phyloP scores from a whole-genome alignment of 2,113 vertebrate genomes.

The Cephalopterus ornatus region DNA sequence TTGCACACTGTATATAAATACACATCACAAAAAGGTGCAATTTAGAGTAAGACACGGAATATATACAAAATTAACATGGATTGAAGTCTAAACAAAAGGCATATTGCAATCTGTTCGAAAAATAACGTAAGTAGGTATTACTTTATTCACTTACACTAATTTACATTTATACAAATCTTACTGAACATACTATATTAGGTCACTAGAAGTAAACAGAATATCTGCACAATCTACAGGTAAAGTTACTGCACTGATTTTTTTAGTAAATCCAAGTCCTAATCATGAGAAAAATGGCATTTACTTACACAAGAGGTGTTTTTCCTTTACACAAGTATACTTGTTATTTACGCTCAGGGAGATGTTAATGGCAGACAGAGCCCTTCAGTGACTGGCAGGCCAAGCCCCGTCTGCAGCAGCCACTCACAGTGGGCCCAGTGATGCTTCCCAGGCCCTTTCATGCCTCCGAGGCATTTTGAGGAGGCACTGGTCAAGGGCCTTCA shows the following conservation, averaged over 20 bases:
- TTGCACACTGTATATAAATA: conserved; percentile 85
- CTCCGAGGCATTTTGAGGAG: neutral
- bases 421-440: neutral
- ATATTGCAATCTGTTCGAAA: conserved; percentile 76
- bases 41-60: conserved; percentile 75
- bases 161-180: conserved; percentile 85
- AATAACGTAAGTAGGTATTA: conserved; percentile 80
- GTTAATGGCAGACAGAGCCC: neutral
- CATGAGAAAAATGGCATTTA: conserved; percentile 34
- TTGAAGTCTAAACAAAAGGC: conserved; percentile 72
- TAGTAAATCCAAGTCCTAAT: conserved; percentile 63
- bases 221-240: conserved; percentile 71
- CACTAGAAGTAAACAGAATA: conserved; percentile 59
- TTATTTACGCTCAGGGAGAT: conserved; percentile 47
- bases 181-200: conserved; percentile 59
- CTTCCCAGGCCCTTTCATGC: neutral
- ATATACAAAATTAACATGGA: conserved; percentile 82
- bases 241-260: conserved; percentile 68
- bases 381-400: neutral
- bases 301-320: conserved; percentile 48
- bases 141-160: conserved; percentile 81
- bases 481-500: neutral
- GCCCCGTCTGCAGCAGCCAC: neutral
- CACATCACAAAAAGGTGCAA: conserved; percentile 82
- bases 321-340: conserved; percentile 50